A percentile compares a stretch with the other conserved stretches of the same genome.
These are phyloP conservation scores for Rhagonycha fulva DNA, from an alignment of 2,888 invertebrate species.

Conservation along the genomic window DNA sequence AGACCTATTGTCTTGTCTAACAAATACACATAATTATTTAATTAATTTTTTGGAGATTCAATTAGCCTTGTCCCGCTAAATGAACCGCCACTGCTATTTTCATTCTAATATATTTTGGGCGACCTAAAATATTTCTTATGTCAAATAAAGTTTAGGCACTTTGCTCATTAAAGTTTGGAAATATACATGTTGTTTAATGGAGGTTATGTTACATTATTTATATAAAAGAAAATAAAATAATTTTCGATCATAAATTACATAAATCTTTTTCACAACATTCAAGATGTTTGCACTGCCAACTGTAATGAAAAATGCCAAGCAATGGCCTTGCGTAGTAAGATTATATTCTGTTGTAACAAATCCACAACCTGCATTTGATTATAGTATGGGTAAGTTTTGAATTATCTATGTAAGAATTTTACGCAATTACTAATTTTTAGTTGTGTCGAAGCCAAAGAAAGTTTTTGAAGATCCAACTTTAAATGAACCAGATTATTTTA, in stretches of 20 bases:
- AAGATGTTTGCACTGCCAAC: background rate
- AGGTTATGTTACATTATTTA: background rate
- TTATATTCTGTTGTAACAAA: background rate
- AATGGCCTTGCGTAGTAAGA: background rate
- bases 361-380: background rate
- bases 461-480: constrained; percentile 47
- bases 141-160: background rate
- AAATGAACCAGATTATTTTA: constrained; percentile 81
- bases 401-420: background rate
- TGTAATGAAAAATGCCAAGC: background rate
- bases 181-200: background rate
- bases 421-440: background rate
- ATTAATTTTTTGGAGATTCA: background rate
- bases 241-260: background rate
- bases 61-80: too few species aligned
- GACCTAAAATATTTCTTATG: background rate
- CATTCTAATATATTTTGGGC: too few species aligned
- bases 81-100: too few species aligned
- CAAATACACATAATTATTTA: too few species aligned
- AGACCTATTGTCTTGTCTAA: too few species aligned
- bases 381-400: background rate
- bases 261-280: background rate
- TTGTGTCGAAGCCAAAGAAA: background rate
- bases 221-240: background rate
- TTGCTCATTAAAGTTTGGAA: background rate